Percentiles rank a stretch among this genome's conserved stretches.
Evolutionary conservation across 2,797 vertebrate genomes (phyloP).

Genomic region (Esox lucius): DNA sequence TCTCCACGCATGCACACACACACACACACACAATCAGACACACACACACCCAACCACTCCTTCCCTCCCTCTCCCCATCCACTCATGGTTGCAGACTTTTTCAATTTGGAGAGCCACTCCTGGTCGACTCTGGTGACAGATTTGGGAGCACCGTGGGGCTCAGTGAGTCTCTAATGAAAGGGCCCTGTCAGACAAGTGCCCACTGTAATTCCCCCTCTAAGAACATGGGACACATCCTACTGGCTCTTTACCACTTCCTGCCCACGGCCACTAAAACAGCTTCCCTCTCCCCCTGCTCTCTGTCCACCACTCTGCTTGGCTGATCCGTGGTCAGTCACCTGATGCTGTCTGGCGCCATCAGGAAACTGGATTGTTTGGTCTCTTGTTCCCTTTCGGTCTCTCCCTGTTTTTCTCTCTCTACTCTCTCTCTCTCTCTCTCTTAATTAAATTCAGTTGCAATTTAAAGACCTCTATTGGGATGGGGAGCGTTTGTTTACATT

Average conservation of each 20-base stretch:
- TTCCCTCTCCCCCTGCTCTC: slow-evolving; percentile 18
- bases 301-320: slow-evolving; percentile 4
- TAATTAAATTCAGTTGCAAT: too few species aligned
- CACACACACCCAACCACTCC: slow-evolving; percentile 19
- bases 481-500: too few species aligned
- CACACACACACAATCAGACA: slow-evolving; percentile 26
- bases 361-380: background rate
- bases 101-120: slow-evolving; percentile 67
- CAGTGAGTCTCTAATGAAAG: slow-evolving; percentile 61
- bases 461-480: too few species aligned
- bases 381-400: background rate
- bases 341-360: background rate
- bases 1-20: slow-evolving; percentile 30
- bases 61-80: slow-evolving; percentile 18
- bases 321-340: slow-evolving; percentile 16
- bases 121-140: slow-evolving; percentile 69
- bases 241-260: slow-evolving; percentile 50
- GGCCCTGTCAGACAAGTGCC: slow-evolving; percentile 63
- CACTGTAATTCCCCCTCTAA: slow-evolving; percentile 60
- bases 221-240: slow-evolving; percentile 53
- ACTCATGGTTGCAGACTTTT: slow-evolving; percentile 67
- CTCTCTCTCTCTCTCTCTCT: background rate
- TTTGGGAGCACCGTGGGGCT: slow-evolving; percentile 60
- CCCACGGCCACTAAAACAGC: slow-evolving; percentile 28
- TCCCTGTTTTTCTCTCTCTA: too few species aligned